phyloP scores from a whole-genome alignment of 2,113 vertebrate species.

The Himantopus leucocephalus region DNA sequence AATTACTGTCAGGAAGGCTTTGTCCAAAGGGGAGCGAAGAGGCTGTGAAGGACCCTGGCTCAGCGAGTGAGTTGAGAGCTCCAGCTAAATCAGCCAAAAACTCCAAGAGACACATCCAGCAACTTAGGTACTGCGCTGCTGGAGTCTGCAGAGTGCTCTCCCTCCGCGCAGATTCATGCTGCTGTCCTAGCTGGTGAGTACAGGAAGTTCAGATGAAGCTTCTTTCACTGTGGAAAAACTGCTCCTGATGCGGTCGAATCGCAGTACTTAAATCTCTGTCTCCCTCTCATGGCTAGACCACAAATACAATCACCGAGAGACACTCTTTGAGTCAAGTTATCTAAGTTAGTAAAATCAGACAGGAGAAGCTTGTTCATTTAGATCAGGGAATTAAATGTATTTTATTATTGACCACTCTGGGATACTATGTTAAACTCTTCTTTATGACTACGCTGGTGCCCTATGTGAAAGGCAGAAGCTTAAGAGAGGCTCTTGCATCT shows the following conservation, averaged over 20 bases:
- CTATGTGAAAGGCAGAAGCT: neutral
- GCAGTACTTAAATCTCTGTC: constrained; percentile 2
- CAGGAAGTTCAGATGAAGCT: neutral
- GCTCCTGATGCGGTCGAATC: neutral
- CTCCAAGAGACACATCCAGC: neutral
- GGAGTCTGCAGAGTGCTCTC: neutral
- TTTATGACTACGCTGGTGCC: neutral
- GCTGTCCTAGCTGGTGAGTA: neutral
- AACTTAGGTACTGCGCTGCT: neutral
- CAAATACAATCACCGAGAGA: neutral
- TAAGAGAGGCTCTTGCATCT: neutral
- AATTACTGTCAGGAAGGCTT: neutral
- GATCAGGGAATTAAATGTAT: neutral
- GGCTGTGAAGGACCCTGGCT: neutral
- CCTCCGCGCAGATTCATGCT: neutral
- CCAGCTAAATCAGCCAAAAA: neutral
- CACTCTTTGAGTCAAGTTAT: neutral
- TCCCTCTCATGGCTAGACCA: constrained; percentile 26
- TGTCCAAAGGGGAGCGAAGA: neutral
- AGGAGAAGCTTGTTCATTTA: neutral
- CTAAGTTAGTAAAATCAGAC: neutral
- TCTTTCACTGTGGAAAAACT: neutral
- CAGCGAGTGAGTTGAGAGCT: rapidly evolving
- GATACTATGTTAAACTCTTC: neutral
- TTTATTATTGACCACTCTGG: neutral